phyloP scores from a whole-genome alignment of 2,888 invertebrate genomes.

The Pantelozetes paolii region DNA sequence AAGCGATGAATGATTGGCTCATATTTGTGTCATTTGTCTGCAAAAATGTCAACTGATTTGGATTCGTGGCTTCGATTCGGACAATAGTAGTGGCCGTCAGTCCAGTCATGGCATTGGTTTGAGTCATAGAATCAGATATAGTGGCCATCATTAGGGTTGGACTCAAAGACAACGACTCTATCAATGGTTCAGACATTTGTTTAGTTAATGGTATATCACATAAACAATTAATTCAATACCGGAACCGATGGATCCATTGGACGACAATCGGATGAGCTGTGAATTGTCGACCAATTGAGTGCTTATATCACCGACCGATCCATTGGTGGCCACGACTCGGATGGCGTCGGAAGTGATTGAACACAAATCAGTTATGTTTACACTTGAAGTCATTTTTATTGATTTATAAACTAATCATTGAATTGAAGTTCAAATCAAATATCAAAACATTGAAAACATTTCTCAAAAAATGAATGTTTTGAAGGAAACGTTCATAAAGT shows the following conservation, averaged over 20 bases:
- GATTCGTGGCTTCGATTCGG: constrained; percentile 7
- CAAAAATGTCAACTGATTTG: not conserved
- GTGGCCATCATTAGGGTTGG: too few species aligned
- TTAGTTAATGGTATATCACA: too few species aligned
- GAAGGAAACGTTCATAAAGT: too few species aligned
- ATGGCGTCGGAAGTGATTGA: not conserved
- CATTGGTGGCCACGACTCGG: not conserved
- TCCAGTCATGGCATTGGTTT: not conserved
- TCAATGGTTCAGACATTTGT: not conserved
- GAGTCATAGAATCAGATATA: too few species aligned
- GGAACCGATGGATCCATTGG: too few species aligned
- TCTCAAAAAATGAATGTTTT: too few species aligned
- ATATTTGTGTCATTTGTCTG: not conserved
- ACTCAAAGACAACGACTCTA: not conserved
- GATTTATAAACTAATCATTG: too few species aligned
- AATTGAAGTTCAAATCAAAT: too few species aligned
- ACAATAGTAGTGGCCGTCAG: not conserved
- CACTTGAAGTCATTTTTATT: not conserved
- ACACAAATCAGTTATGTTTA: not conserved
- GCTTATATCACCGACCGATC: not conserved
- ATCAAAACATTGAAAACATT: too few species aligned
- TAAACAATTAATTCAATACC: too few species aligned
- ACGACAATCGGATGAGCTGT: not conserved
- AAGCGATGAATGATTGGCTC: not conserved
- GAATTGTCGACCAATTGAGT: not conserved